Base-by-base conservation (phyloP, 2,888 invertebrate genomes). In the Rhagophthalmus giganteus region DNA sequence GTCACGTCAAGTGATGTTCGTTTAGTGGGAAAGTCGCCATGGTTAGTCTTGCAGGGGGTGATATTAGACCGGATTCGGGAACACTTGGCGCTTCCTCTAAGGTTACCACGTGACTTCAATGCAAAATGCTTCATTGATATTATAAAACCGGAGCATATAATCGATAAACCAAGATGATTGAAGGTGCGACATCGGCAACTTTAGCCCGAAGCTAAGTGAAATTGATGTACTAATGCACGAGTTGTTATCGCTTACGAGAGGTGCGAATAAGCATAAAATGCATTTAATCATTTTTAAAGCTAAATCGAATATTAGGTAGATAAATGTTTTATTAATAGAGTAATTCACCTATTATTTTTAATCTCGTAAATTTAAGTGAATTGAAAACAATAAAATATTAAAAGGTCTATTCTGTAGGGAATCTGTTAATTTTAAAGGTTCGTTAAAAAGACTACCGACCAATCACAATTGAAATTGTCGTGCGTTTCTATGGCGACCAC, bases 21-120 rank as follows among this genome's bases (percentile, higher is more conserved):
- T 34, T 12, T 27, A 52, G 39, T 30, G 46, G 34, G 45, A 45
- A 39, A 32, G 30, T 35, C 41, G 38, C 27, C 46, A 47, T 47
- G 41, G 46, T 45, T 41, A 37, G 47, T 38, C 40, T 46, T 54
- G 48, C 48, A 42, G n/a, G n/a, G n/a, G n/a, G 27, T 35, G 54
- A 54, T 54, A 54, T 48, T 54, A 48, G 48, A 38, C 44, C 14
- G 42, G 41, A 48, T 47, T 42, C 41, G 30, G 44, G 54, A 47
- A 45, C 49, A 54, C 47, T 54, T 50, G 54, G 54, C 49, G 48
- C 40, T 50, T 49, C 54, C 54, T 44, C 39, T 39, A 38, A 54
- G 38, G 38, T 24, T 40, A 33, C 45, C 49, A 45, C 54, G 54
- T 54, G 54, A 54, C 45, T 34, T 45, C 44, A 35, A 40, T 54